phyloP scores from a whole-genome alignment of 2,888 invertebrate species.

The Papilio protenor region DNA sequence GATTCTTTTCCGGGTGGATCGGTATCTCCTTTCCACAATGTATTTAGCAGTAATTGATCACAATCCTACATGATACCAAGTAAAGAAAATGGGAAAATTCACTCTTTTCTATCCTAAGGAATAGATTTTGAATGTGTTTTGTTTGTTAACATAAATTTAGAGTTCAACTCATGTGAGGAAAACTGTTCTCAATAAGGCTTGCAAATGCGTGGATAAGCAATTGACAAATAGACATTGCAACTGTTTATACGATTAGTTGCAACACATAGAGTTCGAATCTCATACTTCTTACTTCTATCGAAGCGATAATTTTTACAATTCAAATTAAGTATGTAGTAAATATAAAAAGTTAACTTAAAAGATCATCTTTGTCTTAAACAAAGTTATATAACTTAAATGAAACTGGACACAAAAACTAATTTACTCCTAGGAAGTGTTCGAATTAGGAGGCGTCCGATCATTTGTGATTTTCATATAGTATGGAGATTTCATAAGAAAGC shows the following conservation, averaged over 20 bases:
- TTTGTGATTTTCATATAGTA: not conserved
- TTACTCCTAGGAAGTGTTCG: not conserved
- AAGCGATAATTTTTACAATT: not conserved
- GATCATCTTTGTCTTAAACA: not conserved
- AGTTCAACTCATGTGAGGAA: not conserved
- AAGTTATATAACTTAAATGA: not conserved
- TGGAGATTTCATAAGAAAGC: not conserved
- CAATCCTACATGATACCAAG: not conserved
- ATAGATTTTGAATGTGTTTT: not conserved
- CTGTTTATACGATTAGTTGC: conserved; percentile 31
- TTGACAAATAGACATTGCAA: conserved; percentile 19
- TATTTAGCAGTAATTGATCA: not conserved
- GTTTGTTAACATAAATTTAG: not conserved
- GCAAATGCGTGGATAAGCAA: conserved; percentile 24
- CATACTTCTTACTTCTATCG: not conserved
- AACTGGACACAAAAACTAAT: not conserved
- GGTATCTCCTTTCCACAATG: not conserved
- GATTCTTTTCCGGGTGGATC: too few relatives aligned
- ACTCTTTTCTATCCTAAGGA: not conserved
- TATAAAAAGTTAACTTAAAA: not conserved
- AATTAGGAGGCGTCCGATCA: not conserved
- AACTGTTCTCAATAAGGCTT: conserved; percentile 17
- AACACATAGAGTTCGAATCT: conserved; percentile 27
- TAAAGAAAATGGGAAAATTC: not conserved
- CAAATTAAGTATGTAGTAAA: not conserved